Conservation (phyloP, 2,797 vertebrate species). For the Pseudopleuronectes americanus region DNA sequence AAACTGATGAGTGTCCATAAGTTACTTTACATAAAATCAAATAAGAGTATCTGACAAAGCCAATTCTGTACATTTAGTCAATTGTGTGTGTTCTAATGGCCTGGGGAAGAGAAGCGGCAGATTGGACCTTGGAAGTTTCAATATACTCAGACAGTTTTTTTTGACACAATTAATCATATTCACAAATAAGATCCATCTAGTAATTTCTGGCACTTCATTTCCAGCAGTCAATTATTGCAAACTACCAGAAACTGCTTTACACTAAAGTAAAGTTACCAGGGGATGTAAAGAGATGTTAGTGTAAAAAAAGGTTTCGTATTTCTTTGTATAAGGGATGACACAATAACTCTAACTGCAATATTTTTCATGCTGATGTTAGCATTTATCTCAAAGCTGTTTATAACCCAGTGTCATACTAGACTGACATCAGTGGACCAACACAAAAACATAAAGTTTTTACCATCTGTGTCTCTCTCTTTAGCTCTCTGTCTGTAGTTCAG, state of each 20-base stretch:
- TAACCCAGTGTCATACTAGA: too few species aligned
- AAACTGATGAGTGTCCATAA: constrained; percentile 43
- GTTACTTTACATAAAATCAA: constrained; percentile 38
- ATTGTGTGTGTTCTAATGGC: not conserved
- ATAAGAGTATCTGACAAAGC: constrained; percentile 26
- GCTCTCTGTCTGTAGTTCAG: too few species aligned
- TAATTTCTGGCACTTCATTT: not conserved
- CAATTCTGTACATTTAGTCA: not conserved
- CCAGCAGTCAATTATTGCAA: not conserved
- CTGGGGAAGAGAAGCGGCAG: not conserved
- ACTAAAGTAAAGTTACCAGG: not conserved
- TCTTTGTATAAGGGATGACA: not conserved
- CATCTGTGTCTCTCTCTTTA: too few species aligned
- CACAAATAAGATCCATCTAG: not conserved
- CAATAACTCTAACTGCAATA: not conserved
- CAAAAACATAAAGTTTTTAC: too few species aligned
- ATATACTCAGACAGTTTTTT: not conserved
- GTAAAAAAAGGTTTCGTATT: not conserved
- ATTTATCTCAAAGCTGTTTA: not conserved
- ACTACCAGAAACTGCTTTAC: not conserved
- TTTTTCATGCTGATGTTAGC: not conserved
- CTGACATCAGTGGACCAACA: too few species aligned
- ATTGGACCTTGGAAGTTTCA: not conserved
- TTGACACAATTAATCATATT: not conserved
- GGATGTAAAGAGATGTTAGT: not conserved